Percentiles rank a stretch among this genome's conserved stretches.
Evolutionary conservation across 2,797 vertebrate species (phyloP).

Genomic region (Falco naumanni): DNA sequence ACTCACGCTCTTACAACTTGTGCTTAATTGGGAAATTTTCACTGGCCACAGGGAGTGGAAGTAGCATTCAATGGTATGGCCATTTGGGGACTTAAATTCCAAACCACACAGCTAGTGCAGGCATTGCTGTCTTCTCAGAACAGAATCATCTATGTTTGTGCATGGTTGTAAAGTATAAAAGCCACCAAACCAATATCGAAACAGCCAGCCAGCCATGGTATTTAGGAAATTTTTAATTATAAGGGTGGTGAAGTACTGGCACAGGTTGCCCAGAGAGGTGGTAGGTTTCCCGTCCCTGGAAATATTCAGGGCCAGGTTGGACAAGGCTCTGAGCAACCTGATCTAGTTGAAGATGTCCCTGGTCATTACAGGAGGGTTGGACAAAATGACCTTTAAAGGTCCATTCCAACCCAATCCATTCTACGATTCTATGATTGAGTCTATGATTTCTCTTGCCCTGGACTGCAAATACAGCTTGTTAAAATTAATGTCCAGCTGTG

Average conservation of each 20-base stretch:
- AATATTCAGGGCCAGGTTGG: not conserved
- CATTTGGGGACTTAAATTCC: not conserved
- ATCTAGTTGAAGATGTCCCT: not conserved
- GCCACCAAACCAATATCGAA: not conserved
- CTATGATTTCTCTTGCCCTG: not conserved
- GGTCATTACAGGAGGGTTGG: accelerated
- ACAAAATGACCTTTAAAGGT: not conserved
- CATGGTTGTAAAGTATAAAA: not conserved
- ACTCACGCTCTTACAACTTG: not conserved
- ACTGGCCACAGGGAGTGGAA: not conserved
- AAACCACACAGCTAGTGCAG: not conserved
- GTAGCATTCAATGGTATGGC: not conserved
- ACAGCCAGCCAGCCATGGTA: not conserved
- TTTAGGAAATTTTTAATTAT: not conserved
- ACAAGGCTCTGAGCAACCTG: not conserved
- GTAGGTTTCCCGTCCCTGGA: not conserved
- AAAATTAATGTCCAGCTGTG: not conserved
- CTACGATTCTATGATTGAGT: not conserved
- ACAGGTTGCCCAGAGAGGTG: not conserved
- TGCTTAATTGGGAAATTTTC: not conserved
- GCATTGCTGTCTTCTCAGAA: not conserved
- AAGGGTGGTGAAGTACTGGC: not conserved
- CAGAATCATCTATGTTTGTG: not conserved
- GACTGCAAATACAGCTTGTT: not conserved
- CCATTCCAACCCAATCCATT: not conserved